phyloP scores from a whole-genome alignment of 2,113 vertebrate species.

The Seriola dumerili region DNA sequence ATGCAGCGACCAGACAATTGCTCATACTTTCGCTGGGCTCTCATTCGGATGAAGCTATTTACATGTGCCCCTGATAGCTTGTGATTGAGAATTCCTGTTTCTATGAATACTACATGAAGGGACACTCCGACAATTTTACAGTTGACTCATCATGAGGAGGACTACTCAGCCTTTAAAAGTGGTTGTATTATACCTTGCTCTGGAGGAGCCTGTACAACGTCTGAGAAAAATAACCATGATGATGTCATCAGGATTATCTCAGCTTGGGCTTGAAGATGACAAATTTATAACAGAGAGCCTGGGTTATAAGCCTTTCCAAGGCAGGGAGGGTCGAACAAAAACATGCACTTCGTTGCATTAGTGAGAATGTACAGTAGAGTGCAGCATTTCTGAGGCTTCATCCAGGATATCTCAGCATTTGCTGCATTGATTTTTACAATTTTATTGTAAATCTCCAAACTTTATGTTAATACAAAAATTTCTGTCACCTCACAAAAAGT shows the following conservation, averaged over 20 bases:
- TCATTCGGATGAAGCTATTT: neutral
- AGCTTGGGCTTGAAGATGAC: neutral
- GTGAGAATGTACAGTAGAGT: neutral
- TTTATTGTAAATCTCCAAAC: neutral
- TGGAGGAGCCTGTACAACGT: neutral
- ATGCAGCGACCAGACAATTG: neutral
- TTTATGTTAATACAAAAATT: neutral
- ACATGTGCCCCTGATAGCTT: neutral
- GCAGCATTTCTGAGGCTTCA: neutral
- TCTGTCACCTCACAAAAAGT: neutral
- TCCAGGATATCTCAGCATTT: neutral
- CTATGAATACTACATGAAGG: conserved; percentile 10
- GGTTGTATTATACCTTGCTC: neutral
- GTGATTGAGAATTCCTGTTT: neutral
- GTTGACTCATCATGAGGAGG: neutral
- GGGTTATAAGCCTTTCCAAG: neutral
- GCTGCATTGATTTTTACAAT: neutral
- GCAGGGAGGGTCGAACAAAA: neutral
- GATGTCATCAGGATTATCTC: neutral
- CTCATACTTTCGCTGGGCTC: neutral
- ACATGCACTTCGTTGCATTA: neutral
- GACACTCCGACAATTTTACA: neutral
- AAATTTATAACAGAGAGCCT: neutral
- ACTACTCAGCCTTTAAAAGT: neutral
- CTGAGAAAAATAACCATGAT: neutral